Evolutionary conservation across 1,140 invertebrate genomes (phyloP), one percentile per base, ranked within the genome.

Genomic region (Heliconius himera): DNA sequence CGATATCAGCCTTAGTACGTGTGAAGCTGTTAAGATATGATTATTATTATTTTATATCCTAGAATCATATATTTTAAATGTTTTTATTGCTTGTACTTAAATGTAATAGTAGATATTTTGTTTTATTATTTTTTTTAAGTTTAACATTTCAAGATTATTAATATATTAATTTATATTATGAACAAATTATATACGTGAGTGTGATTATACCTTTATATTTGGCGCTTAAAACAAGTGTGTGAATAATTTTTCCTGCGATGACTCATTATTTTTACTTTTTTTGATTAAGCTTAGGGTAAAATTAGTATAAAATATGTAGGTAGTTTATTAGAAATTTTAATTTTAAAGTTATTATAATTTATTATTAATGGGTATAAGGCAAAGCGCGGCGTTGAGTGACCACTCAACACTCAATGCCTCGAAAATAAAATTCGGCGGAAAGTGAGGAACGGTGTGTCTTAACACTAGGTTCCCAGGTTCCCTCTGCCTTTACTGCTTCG

Each of bases 201-300:
- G 78, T 87, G 78, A 41, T 81, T 20, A 9, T 36, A 54, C 77
- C 82, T 83, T 85, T 81, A 84, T 22, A n/a, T 73, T 80, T 70
- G 73, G 81, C 80, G 74, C 76, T 82, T 76, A 78, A 84, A 81
- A 80, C 77, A 83, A 85, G 79, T 80, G 83, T 84, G 83, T 86
- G 87, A 89, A 85, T 87, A 86, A 86, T 88, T 88, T 86, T 84
- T 36, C 81, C 83, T 56, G 83, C 85, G 85, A 87, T 82, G 82
- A 87, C 82, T 83, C 85, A 86, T 88, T 83, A 86, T 86, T 89
- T 88, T 85, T 87, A 83, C 79, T 81, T 84, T 87, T n/a, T 88
- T 87, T 85, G 82, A 88, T 89, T 89, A 89, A 85, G 83, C 75
- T 83, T 85, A 83, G 83, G 80, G 80, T 79, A 83, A 88, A 89